Percentiles rank a stretch among this genome's conserved stretches.
phyloP scores from a whole-genome alignment of 2,113 vertebrate species.

The Campylomormyrus tamandua region DNA sequence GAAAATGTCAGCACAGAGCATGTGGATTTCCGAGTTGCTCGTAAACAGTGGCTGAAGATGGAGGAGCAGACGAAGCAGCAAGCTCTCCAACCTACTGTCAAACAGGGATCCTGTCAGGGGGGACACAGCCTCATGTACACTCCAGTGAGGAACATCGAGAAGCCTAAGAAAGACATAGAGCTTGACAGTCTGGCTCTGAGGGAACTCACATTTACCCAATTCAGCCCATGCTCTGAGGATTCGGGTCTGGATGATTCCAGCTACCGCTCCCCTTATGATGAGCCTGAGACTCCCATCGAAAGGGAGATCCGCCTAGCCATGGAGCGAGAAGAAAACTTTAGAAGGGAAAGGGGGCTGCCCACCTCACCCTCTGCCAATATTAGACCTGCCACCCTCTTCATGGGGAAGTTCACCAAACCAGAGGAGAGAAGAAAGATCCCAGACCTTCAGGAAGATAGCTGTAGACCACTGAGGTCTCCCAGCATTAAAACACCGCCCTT shows the following conservation, averaged over 20 bases:
- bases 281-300: conserved; percentile 52
- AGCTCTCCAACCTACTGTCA: conserved; percentile 24
- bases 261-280: conserved; percentile 40
- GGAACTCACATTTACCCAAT: conserved; percentile 23
- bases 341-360: conserved; percentile 46
- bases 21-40: conserved; percentile 52
- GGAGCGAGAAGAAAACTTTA: conserved; percentile 53
- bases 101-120: conserved; percentile 19
- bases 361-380: background rate
- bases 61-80: conserved; percentile 49
- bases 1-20: conserved; percentile 54
- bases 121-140: conserved; percentile 21
- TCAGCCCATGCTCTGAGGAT: conserved; percentile 54
- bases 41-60: conserved; percentile 56
- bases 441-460: conserved; percentile 13
- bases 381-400: conserved; percentile 40
- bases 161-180: conserved; percentile 7
- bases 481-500: conserved; percentile 38
- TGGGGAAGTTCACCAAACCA: conserved; percentile 27
- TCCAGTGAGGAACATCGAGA: conserved; percentile 17
- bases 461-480: conserved; percentile 21
- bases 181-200: conserved; percentile 10
- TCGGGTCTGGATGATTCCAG: conserved; percentile 49
- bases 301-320: conserved; percentile 56
- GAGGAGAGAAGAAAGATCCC: conserved; percentile 18